These are phyloP conservation scores for Didymodactylos carnosus DNA, from an alignment of 2,888 invertebrate species.

Conservation along the genomic window DNA sequence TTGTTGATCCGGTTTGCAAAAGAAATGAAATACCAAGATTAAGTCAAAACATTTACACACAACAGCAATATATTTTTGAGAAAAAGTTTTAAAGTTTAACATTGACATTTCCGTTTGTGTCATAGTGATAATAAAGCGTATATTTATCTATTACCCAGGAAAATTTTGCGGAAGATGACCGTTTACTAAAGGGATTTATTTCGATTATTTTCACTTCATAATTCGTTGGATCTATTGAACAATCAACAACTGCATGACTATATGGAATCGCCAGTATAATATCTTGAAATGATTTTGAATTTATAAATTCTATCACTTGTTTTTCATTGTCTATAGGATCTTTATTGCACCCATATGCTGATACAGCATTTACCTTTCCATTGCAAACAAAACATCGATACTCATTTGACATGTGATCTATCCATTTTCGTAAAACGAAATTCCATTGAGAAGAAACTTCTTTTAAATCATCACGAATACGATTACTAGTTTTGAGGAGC, in stretches of 20 bases:
- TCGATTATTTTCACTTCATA: not conserved
- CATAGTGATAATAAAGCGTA: not conserved
- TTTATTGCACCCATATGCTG: not conserved
- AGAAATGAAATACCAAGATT: too few relatives aligned
- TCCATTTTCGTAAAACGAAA: not conserved
- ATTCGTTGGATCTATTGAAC: not conserved
- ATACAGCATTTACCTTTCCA: not conserved
- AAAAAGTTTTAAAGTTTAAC: too few relatives aligned
- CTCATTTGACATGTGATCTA: not conserved
- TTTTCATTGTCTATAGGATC: not conserved
- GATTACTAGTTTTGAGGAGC: not conserved
- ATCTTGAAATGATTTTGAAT: not conserved
- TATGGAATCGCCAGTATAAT: not conserved
- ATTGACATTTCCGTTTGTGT: too few relatives aligned
- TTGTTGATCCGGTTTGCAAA: too few relatives aligned
- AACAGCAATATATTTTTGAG: too few relatives aligned
- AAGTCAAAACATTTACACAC: too few relatives aligned
- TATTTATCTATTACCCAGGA: not conserved
- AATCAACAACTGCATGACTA: not conserved
- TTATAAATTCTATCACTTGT: not conserved
- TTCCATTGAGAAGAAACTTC: not conserved
- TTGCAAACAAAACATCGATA: not conserved
- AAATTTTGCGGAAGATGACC: not conserved
- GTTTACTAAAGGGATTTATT: not conserved
- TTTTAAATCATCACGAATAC: not conserved